A percentile compares a stretch with the other conserved stretches of the same genome.
Evolutionary conservation across 2,113 vertebrate genomes (phyloP).

Genomic region (Mixornis gularis): DNA sequence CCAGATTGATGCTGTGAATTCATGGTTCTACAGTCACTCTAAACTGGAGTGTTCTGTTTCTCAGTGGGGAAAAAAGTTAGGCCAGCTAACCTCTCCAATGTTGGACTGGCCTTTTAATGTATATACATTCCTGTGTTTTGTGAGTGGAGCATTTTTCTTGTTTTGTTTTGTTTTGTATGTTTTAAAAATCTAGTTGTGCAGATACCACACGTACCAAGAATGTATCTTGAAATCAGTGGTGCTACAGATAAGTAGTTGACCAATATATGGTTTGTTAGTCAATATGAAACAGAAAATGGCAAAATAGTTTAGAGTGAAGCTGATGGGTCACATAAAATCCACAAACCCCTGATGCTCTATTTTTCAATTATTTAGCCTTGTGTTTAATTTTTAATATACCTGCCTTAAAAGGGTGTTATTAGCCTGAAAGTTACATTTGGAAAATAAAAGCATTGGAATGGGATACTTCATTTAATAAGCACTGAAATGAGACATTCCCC

Average conservation of each 20-base stretch:
- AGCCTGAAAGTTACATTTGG: background rate
- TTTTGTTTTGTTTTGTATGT: background rate
- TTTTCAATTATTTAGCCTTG: background rate
- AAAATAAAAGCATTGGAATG: background rate
- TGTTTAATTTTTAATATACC: background rate
- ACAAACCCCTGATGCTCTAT: background rate
- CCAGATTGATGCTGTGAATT: background rate
- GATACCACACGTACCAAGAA: background rate
- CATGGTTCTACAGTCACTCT: background rate
- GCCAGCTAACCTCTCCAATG: background rate
- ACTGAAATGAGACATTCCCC: background rate
- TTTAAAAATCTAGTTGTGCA: background rate
- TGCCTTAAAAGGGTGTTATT: background rate
- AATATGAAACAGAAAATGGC: background rate
- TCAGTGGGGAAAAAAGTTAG: background rate
- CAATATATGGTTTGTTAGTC: background rate
- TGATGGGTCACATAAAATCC: background rate
- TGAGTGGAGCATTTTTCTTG: background rate
- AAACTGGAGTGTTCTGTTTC: background rate
- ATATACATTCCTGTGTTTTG: background rate
- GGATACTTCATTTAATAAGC: background rate
- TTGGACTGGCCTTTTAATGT: background rate
- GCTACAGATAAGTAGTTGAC: background rate
- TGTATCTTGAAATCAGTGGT: background rate
- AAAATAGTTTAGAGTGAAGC: background rate